Evolutionary conservation across 1,140 invertebrate genomes (phyloP).

Genomic region (Brachionus asplanchnoidis): DNA sequence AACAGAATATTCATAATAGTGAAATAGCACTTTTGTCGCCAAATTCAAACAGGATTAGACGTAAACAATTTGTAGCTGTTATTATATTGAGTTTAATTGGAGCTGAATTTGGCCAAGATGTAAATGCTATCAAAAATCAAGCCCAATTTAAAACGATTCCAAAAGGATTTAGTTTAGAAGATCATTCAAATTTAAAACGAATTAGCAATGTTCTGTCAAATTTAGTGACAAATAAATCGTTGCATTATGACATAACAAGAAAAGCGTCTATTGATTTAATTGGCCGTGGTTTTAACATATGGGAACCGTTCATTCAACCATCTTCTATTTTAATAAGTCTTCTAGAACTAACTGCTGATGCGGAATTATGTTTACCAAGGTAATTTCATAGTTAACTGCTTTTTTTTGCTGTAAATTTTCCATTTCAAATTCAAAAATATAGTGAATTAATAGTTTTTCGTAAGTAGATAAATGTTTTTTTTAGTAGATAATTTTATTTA

Average conservation of each 20-base stretch:
- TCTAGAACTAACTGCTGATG: conserved; percentile 86
- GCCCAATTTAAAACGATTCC: conserved; percentile 63
- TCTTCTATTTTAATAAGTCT: conserved; percentile 79
- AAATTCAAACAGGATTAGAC: conserved; percentile 66
- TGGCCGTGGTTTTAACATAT: conserved; percentile 90
- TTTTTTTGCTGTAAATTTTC: neutral
- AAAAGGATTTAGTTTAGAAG: conserved; percentile 82
- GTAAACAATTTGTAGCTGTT: conserved; percentile 93
- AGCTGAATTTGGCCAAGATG: conserved; percentile 88
- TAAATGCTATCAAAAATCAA: conserved; percentile 50
- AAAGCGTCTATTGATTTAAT: conserved; percentile 88
- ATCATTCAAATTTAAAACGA: conserved; percentile 79
- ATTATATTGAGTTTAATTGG: conserved; percentile 93
- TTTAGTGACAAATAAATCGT: conserved; percentile 73
- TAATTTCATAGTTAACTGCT: neutral
- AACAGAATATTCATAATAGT: conserved; percentile 45
- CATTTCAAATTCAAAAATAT: too few relatives aligned
- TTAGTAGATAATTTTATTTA: neutral
- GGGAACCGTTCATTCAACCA: conserved; percentile 96
- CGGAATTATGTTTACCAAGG: conserved; percentile 64
- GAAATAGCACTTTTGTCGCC: conserved; percentile 48
- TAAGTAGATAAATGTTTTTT: too few relatives aligned
- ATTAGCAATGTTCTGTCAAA: conserved; percentile 87
- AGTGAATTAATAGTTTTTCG: too few relatives aligned
- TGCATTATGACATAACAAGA: conserved; percentile 78